phyloP scores from a whole-genome alignment of 2,888 invertebrate genomes.

The Parthenolecanium corni region DNA sequence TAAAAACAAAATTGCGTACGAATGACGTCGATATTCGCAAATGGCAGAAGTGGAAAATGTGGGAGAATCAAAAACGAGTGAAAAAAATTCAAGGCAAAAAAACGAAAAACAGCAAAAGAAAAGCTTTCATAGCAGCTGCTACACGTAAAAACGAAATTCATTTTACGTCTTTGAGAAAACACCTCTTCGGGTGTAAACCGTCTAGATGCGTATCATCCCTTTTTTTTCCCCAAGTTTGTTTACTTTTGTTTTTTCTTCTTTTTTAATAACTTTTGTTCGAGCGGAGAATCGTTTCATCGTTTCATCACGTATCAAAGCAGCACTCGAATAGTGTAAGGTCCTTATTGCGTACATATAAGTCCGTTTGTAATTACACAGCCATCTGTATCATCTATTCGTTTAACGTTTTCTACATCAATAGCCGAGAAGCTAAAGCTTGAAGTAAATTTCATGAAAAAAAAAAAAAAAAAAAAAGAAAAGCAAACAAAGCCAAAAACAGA shows the following conservation, averaged over 20 bases:
- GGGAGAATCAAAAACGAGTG: not conserved
- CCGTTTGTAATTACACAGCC: not conserved
- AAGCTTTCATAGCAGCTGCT: not conserved
- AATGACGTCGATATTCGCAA: not conserved
- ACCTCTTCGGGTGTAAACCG: not conserved
- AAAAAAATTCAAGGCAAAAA: not conserved
- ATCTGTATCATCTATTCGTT: not conserved
- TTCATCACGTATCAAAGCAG: not conserved
- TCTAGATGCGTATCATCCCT: not conserved
- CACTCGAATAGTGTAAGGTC: not conserved
- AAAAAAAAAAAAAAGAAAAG: too few relatives aligned
- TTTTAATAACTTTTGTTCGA: not conserved
- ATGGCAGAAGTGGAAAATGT: not conserved
- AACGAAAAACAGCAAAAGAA: not conserved
- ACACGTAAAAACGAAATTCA: constrained; percentile 9
- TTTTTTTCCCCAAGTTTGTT: too few relatives aligned
- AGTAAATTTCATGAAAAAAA: too few relatives aligned
- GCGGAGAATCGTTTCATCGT: not conserved
- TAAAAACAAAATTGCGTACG: not conserved
- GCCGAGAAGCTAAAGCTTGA: too few relatives aligned
- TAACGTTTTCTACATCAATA: too few relatives aligned
- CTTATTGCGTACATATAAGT: not conserved
- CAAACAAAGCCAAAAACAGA: too few relatives aligned
- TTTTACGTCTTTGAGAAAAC: constrained; percentile 6
- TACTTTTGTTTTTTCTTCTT: not conserved